These are phyloP conservation scores for Cataglyphis altisquamis DNA, from an alignment of 2,888 invertebrate genomes.

Conservation along the genomic window DNA sequence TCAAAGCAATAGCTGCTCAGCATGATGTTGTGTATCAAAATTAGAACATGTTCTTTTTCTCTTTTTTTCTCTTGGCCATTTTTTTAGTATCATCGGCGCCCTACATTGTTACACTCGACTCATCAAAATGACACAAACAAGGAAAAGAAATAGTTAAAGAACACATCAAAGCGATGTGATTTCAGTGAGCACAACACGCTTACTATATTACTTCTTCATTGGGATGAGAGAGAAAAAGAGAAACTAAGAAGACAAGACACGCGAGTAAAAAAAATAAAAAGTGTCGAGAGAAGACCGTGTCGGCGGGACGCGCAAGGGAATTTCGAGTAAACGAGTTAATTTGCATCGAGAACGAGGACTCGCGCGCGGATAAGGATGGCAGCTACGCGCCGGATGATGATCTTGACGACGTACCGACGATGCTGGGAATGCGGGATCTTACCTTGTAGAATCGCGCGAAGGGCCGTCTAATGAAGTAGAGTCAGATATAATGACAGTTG, in stretches of 20 bases:
- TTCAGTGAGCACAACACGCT: slow-evolving; percentile 44
- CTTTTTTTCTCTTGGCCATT: neutral
- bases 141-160: slow-evolving; percentile 68
- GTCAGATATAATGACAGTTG: slow-evolving; percentile 38
- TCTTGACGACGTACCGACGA: slow-evolving; percentile 62
- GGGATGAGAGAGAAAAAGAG: slow-evolving; percentile 44
- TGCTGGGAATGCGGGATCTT: slow-evolving; percentile 27
- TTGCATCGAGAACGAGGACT: slow-evolving; percentile 76
- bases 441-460: slow-evolving; percentile 19
- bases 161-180: slow-evolving; percentile 69
- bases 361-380: slow-evolving; percentile 45
- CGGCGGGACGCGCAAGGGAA: slow-evolving; percentile 62
- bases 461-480: slow-evolving; percentile 30
- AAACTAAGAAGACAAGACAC: slow-evolving; percentile 40
- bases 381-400: slow-evolving; percentile 56
- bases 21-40: slow-evolving; percentile 22
- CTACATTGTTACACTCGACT: neutral
- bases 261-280: slow-evolving; percentile 62
- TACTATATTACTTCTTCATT: slow-evolving; percentile 48
- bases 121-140: slow-evolving; percentile 33
- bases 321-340: slow-evolving; percentile 78
- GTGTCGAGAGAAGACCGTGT: slow-evolving; percentile 35
- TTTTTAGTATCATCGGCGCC: neutral
- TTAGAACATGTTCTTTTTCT: slow-evolving; percentile 12
- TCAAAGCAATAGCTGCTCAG: slow-evolving; percentile 31